Conservation (phyloP, 2,797 vertebrate species). For the Poecilia gillii region DNA sequence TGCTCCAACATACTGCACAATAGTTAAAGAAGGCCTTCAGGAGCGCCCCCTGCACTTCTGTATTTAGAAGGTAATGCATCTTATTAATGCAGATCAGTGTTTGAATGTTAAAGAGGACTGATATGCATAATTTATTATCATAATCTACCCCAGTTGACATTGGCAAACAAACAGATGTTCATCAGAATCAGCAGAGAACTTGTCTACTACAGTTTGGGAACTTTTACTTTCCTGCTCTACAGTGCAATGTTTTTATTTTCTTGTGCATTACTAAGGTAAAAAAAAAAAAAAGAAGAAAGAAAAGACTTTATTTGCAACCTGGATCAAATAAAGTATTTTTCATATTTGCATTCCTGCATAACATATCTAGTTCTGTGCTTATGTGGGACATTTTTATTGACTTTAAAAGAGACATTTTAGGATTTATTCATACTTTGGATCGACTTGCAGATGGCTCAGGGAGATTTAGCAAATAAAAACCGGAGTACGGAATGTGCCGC, state of each 20-base stretch:
- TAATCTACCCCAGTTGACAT: not conserved
- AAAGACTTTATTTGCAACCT: not conserved
- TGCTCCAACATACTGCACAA: too few species aligned
- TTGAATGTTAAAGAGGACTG: not conserved
- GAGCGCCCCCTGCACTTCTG: too few species aligned
- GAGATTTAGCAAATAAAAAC: conserved; percentile 13
- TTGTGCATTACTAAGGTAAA: not conserved
- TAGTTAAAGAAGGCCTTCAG: too few species aligned
- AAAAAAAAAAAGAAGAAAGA: not conserved
- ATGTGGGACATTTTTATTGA: not conserved
- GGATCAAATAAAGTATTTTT: conserved; percentile 13
- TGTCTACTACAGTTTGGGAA: not conserved
- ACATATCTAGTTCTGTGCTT: not conserved
- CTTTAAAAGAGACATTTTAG: not conserved
- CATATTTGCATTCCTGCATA: not conserved
- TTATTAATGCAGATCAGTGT: not conserved
- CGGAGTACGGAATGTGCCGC: not conserved
- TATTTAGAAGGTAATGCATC: not conserved
- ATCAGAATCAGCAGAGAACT: not conserved
- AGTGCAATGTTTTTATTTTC: not conserved
- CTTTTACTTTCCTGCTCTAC: not conserved
- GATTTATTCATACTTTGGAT: conserved; percentile 24
- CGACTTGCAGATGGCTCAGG: conserved; percentile 10
- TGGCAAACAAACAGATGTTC: not conserved
- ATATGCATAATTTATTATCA: not conserved